phyloP scores from a whole-genome alignment of 2,797 vertebrate species.

The Menidia menidia region DNA sequence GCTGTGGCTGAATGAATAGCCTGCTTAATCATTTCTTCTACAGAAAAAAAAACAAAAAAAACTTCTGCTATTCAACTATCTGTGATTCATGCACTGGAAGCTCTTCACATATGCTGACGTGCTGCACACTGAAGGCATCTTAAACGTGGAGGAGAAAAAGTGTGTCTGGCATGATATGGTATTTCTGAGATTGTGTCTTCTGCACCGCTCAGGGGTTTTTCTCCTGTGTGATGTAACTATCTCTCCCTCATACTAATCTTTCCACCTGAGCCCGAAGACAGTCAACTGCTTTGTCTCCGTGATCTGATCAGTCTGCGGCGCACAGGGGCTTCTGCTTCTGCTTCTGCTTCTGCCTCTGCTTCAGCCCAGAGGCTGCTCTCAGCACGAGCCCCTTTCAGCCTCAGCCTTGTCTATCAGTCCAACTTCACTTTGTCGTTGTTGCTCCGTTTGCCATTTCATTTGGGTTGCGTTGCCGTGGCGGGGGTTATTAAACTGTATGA shows the following conservation, averaged over 20 bases:
- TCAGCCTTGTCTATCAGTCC: slow-evolving; percentile 25
- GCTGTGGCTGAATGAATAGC: slow-evolving; percentile 10
- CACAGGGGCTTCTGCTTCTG: slow-evolving; percentile 29
- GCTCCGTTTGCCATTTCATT: slow-evolving; percentile 18
- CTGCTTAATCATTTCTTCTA: slow-evolving; percentile 12
- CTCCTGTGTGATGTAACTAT: slow-evolving; percentile 62
- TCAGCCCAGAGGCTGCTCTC: slow-evolving; percentile 31
- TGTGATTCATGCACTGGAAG: background rate
- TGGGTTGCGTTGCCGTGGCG: slow-evolving; percentile 10
- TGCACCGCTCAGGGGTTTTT: slow-evolving; percentile 41
- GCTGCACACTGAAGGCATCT: slow-evolving; percentile 19
- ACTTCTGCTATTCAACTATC: slow-evolving; percentile 28
- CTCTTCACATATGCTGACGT: slow-evolving; percentile 2
- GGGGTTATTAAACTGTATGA: slow-evolving; percentile 16
- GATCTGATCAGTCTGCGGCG: slow-evolving; percentile 45
- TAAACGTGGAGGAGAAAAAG: background rate
- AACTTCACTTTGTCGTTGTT: slow-evolving; percentile 26
- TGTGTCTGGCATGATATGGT: slow-evolving; percentile 10
- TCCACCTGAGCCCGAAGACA: slow-evolving; percentile 48
- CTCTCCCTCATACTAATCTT: slow-evolving; percentile 35
- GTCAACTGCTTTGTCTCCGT: slow-evolving; percentile 54
- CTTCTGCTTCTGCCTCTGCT: too few relatives aligned
- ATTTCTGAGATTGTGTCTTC: slow-evolving; percentile 32
- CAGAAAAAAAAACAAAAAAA: background rate
- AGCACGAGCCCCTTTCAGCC: slow-evolving; percentile 13